Base-by-base conservation (phyloP, 2,888 invertebrate genomes). In the Mythimna pallens region DNA sequence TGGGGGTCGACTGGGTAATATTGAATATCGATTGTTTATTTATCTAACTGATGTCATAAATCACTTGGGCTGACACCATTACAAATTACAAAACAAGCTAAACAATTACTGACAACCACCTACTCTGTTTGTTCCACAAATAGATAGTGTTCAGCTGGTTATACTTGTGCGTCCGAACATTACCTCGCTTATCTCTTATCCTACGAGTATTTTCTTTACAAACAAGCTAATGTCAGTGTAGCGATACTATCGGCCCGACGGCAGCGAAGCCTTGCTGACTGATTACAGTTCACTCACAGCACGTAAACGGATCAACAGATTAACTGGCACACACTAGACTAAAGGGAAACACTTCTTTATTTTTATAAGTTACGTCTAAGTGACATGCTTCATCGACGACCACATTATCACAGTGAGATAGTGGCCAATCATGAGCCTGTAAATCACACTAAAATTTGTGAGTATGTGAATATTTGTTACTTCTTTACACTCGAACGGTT, bases 301-400 rank as follows among this genome's bases (percentile, higher is more conserved):
- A 65, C 80, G 73, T 85, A 78, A 85, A 55, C 70, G 78, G 86
- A 84, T 84, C 70, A 80, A 47, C 36, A 22, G 67, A 76, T 76
- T 78, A 74, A 6, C 73, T 40, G 4, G 55, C 61, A 43, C 52
- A 25, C 52, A 47, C 47, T 6, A 20, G 10, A 22, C 55, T 22
- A 12, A 12, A 25, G 20, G 22, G 36, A n/a, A 50, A n/a, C 17
- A 4, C 25, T 57, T 43, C 34, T 8, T 40, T 61, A 25, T 63
- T 47, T 52, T 40, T 20, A 58, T 34, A 36, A 9, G 20, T 52
- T n/a, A n/a, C n/a, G 5, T 52, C 50, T 52, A 52, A n/a, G 20
- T n/a, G 14, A 9, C 50, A 17, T 20, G 50, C n/a, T 52, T 8
- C 50, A 52, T 52, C 50, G n/a, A 6, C 20, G 20, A 52, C n/a